Conservation (phyloP, 2,797 vertebrate genomes). For the Anniella stebbinsi region DNA sequence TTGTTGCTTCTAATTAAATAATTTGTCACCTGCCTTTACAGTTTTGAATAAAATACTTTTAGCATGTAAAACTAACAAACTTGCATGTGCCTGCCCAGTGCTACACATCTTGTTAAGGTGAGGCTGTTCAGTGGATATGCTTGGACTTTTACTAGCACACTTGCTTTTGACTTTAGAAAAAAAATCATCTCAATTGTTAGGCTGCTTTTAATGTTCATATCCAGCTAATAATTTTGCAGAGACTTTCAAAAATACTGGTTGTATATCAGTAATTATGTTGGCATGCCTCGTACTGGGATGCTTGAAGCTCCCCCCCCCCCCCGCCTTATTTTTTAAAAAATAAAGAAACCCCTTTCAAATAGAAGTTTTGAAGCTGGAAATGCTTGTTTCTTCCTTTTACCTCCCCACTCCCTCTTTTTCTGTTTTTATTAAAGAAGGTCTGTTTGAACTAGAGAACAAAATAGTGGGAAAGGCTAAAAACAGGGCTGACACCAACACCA, state of each 20-base stretch:
- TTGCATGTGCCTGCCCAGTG: conserved; percentile 59
- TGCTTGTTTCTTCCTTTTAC: conserved; percentile 70
- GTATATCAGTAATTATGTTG: conserved; percentile 27
- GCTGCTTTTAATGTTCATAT: neutral
- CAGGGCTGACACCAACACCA: conserved; percentile 90
- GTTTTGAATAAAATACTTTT: conserved; percentile 67
- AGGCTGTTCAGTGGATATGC: neutral
- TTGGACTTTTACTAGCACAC: conserved; percentile 44
- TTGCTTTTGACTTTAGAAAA: conserved; percentile 28
- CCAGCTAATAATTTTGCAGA: neutral
- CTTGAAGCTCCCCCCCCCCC: conserved; percentile 51
- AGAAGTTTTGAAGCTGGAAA: conserved; percentile 82
- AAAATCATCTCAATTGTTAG: neutral
- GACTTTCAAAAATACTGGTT: neutral
- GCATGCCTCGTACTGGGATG: conserved; percentile 70
- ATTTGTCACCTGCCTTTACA: conserved; percentile 71
- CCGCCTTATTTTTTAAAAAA: conserved; percentile 23
- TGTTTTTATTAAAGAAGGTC: conserved; percentile 79
- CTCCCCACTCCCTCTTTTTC: conserved; percentile 63
- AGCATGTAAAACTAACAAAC: conserved; percentile 64
- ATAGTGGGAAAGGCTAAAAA: conserved; percentile 83
- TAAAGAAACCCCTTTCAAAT: conserved; percentile 69
- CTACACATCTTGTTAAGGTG: neutral
- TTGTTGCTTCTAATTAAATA: conserved; percentile 73
- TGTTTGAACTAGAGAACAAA: conserved; percentile 80